These are phyloP conservation scores for Triplophysa rosa DNA, from an alignment of 2,113 vertebrate genomes.

Conservation along the genomic window DNA sequence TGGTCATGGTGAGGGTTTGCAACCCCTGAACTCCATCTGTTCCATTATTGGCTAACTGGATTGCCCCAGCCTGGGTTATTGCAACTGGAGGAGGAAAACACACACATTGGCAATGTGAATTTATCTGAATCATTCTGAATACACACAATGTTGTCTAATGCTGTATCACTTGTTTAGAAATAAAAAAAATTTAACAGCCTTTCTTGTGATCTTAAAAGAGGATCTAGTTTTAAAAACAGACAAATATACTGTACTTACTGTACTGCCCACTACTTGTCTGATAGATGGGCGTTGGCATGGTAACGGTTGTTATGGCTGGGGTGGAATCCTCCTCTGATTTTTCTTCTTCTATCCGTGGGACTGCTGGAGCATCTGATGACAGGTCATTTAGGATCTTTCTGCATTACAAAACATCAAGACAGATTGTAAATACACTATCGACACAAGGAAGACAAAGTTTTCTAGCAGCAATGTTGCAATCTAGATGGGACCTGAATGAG, in stretches of 20 bases:
- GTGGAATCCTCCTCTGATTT: slow-evolving; percentile 95
- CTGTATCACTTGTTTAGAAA: no score
- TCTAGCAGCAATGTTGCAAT: no score
- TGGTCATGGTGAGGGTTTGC: slow-evolving; percentile 95
- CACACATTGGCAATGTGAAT: no score
- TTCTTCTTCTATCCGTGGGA: slow-evolving; percentile 96
- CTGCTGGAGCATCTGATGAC: slow-evolving; percentile 92
- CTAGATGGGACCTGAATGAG: no score
- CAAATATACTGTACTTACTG: slow-evolving; percentile 77
- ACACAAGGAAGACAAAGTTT: no score
- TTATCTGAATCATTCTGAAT: no score
- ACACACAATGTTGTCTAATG: no score
- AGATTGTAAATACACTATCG: no score
- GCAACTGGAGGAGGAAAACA: slow-evolving; percentile 79
- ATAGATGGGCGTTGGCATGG: slow-evolving; percentile 97
- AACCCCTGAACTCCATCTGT: slow-evolving; percentile 96
- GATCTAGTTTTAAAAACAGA: not conserved
- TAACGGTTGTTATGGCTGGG: slow-evolving; percentile 94
- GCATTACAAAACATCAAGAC: slow-evolving; percentile 35
- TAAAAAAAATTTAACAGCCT: no score
- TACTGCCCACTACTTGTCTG: slow-evolving; percentile 99
- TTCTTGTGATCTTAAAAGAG: no score
- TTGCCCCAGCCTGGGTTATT: slow-evolving; percentile 97
- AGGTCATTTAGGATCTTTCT: slow-evolving; percentile 99
- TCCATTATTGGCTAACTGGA: slow-evolving; percentile 96